Percentiles rank a stretch among this genome's conserved stretches.
These are phyloP conservation scores for Ryuthela nishihirai DNA, from an alignment of 2,888 invertebrate genomes.

Conservation along the genomic window DNA sequence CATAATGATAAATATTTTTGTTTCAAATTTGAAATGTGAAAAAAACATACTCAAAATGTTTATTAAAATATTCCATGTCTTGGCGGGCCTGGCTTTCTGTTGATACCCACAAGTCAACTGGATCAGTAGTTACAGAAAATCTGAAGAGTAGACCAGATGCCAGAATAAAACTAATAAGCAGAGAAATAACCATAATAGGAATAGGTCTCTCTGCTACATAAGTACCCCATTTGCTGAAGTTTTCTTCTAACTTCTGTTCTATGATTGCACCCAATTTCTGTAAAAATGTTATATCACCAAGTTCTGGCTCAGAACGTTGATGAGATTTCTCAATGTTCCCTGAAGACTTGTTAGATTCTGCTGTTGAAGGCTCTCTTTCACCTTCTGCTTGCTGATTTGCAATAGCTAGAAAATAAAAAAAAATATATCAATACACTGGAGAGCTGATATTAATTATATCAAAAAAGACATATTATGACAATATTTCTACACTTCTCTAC, in stretches of 20 bases:
- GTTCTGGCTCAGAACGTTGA: conserved; percentile 24
- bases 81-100: conserved; percentile 76
- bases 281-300: conserved; percentile 23
- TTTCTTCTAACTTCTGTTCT: conserved; percentile 59
- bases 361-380: conserved; percentile 5
- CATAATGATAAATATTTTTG: too few species aligned
- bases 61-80: conserved; percentile 87
- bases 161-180: conserved; percentile 62
- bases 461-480: too few species aligned
- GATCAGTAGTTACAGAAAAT: conserved; percentile 82
- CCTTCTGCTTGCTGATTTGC: conserved; percentile 16
- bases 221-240: conserved; percentile 76
- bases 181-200: conserved; percentile 45
- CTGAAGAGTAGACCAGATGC: conserved; percentile 67
- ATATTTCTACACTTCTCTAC: too few species aligned
- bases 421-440: background rate
- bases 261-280: conserved; percentile 37
- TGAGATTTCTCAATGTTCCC: conserved; percentile 6
- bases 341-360: conserved; percentile 14
- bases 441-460: background rate
- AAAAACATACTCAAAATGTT: conserved; percentile 64
- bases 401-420: conserved; percentile 14
- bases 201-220: conserved; percentile 45
- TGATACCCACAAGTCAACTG: conserved; percentile 95
- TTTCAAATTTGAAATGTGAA: background rate